Percentiles rank a stretch among this genome's conserved stretches.
Evolutionary conservation across 2,888 invertebrate species (phyloP).

Genomic region (Agonopterix heracliana): DNA sequence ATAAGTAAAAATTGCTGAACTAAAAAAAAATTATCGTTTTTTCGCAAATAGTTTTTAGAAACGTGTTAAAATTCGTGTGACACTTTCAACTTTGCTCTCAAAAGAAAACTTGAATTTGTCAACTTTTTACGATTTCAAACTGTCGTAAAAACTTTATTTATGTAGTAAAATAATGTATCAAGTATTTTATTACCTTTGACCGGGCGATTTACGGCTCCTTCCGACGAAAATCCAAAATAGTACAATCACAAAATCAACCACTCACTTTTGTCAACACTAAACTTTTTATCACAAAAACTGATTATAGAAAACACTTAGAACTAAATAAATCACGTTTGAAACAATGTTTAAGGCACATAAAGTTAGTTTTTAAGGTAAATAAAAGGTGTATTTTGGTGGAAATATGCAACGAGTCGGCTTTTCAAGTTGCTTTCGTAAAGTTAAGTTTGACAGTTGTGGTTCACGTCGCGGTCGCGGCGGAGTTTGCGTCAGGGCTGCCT

Average conservation of each 20-base stretch:
- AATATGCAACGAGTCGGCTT: constrained; percentile 26
- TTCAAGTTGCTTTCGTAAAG: constrained; percentile 27
- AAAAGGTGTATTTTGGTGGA: constrained; percentile 24
- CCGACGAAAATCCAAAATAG: constrained; percentile 12
- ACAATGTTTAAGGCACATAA: constrained; percentile 24
- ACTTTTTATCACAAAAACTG: constrained; percentile 5
- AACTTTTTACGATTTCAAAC: too few relatives aligned
- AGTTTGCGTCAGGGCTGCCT: neutral
- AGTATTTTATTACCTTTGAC: constrained; percentile 19
- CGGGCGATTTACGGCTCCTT: constrained; percentile 22
- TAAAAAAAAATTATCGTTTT: too few relatives aligned
- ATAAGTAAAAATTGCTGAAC: too few relatives aligned
- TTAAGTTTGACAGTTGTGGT: constrained; percentile 31
- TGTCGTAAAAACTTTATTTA: too few relatives aligned
- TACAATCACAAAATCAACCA: constrained; percentile 10
- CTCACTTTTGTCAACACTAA: constrained; percentile 10
- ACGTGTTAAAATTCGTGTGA: too few relatives aligned
- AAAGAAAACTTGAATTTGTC: too few relatives aligned
- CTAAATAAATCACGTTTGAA: constrained; percentile 13
- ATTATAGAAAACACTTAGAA: constrained; percentile 15
- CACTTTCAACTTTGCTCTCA: too few relatives aligned
- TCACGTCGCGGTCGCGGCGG: constrained; percentile 16
- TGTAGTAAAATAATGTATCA: too few relatives aligned
- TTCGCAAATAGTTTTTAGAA: too few relatives aligned
- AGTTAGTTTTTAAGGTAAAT: constrained; percentile 24